A percentile compares a stretch with the other conserved stretches of the same genome.
phyloP scores from a whole-genome alignment of 1,140 invertebrate species.

The Stegodyphus dumicola region DNA sequence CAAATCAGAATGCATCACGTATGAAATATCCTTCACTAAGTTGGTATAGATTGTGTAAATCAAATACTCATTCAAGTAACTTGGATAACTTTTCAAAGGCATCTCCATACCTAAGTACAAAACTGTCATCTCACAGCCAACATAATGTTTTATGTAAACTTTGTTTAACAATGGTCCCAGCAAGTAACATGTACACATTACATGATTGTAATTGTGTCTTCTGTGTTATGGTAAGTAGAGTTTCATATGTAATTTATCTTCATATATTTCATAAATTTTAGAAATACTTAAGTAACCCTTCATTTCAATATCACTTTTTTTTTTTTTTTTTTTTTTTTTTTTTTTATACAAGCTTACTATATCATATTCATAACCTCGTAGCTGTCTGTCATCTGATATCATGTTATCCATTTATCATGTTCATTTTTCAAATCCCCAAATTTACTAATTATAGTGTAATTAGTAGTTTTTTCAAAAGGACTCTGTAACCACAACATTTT shows the following conservation, averaged over 20 bases:
- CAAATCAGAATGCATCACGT: not conserved
- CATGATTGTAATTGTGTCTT: conserved; percentile 84
- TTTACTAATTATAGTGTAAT: no score
- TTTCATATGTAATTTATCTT: not conserved
- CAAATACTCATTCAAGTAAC: not conserved
- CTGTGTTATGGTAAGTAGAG: conserved; percentile 82
- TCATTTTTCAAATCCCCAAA: no score
- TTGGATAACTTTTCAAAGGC: not conserved
- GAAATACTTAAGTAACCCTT: no score
- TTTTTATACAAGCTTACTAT: no score
- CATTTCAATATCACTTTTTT: no score
- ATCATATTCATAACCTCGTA: no score
- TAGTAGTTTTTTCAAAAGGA: no score
- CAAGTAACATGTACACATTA: conserved; percentile 77
- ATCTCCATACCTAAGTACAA: not conserved
- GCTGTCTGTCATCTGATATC: no score
- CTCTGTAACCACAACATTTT: no score
- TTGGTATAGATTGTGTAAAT: conserved; percentile 6
- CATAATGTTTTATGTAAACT: conserved; percentile 81
- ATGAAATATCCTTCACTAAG: conserved; percentile 6
- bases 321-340: no score
- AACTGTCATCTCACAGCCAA: not conserved
- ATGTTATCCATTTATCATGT: no score
- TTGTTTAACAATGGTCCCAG: conserved; percentile 83
- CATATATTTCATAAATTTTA: no score